Evolutionary conservation across 2,888 invertebrate genomes (phyloP).

Genomic region (Amphiduros pacificus): DNA sequence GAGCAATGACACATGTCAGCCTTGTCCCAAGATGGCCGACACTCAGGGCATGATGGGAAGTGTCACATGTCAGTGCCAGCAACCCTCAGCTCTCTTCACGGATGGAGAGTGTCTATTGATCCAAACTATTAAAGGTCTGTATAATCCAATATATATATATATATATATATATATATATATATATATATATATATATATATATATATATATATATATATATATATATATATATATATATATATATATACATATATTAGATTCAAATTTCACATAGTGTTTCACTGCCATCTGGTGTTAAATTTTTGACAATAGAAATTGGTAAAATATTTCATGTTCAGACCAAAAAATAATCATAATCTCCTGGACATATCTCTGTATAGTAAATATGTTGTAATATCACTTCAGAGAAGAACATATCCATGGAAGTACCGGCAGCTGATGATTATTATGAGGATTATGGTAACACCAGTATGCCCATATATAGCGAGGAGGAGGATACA

Average conservation of each 20-base stretch:
- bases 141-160: neutral
- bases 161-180: neutral
- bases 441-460: too few species aligned
- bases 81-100: slow-evolving; percentile 1
- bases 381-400: too few species aligned
- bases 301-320: too few species aligned
- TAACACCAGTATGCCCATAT: too few species aligned
- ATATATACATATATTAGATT: neutral
- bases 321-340: too few species aligned
- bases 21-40: slow-evolving; percentile 27
- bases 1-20: slow-evolving; percentile 34
- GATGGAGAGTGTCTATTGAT: neutral
- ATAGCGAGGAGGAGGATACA: too few species aligned
- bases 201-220: neutral
- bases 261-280: neutral
- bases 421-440: too few species aligned
- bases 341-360: too few species aligned
- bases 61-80: slow-evolving; percentile 6
- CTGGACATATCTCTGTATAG: too few species aligned
- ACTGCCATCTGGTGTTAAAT: too few species aligned
- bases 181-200: neutral
- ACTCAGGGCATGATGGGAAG: slow-evolving; percentile 12
- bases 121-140: neutral
- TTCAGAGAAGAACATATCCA: too few species aligned
- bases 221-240: neutral